These are phyloP conservation scores for Deladenus siricidicola DNA, from an alignment of 2,888 invertebrate genomes.

Conservation along the genomic window DNA sequence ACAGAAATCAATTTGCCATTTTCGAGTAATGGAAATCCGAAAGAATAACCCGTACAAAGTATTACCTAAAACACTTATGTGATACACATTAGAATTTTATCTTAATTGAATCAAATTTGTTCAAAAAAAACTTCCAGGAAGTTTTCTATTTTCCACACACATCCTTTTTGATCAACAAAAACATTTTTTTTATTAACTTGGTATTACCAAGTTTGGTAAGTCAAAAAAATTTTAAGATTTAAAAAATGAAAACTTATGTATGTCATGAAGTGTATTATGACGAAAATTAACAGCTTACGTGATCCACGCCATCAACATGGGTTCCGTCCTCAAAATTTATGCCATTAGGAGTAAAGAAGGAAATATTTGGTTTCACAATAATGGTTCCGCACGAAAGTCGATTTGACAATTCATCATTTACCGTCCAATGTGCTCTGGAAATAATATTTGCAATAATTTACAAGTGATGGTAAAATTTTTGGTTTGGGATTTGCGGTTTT, in stretches of 20 bases:
- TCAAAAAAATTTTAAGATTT: no score
- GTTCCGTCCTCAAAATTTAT: slow-evolving; percentile 43
- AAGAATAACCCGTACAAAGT: slow-evolving; percentile 56
- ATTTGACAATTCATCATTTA: slow-evolving; percentile 57
- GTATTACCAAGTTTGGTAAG: no score
- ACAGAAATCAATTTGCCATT: slow-evolving; percentile 42
- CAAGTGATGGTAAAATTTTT: no score
- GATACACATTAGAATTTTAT: no score
- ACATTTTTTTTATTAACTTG: no score
- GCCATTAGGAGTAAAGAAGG: slow-evolving; percentile 37
- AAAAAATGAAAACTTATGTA: no score
- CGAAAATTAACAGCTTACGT: no score
- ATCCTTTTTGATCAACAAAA: no score
- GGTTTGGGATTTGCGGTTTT: no score
- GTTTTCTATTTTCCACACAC: no score
- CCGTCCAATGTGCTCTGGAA: slow-evolving; percentile 33
- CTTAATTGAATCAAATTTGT: neutral
- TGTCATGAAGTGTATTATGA: no score
- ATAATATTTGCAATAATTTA: no score
- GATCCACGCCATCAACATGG: slow-evolving; percentile 35
- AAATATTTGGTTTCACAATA: slow-evolving; percentile 39
- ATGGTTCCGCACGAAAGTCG: slow-evolving; percentile 53
- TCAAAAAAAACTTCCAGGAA: neutral
- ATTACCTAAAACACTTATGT: slow-evolving; percentile 50
- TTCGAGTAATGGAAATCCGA: slow-evolving; percentile 54